These are phyloP conservation scores for Dicrurus megarhynchus DNA, from an alignment of 2,113 vertebrate species.

Conservation along the genomic window DNA sequence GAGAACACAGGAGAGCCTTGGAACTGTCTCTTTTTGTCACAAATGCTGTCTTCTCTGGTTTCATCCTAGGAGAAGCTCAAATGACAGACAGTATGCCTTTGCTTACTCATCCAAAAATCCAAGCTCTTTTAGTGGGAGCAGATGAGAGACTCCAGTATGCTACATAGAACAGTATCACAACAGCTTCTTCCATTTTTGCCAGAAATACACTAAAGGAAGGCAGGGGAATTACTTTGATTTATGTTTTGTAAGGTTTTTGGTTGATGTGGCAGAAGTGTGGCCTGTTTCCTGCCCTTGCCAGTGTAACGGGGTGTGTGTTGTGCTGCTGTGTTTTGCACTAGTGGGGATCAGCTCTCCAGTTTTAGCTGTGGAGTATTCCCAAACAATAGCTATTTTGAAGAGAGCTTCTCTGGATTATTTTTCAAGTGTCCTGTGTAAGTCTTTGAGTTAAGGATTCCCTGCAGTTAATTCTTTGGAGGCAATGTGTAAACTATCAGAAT, in stretches of 20 bases:
- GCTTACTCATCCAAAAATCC: background rate
- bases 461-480: background rate
- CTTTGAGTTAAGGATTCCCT: background rate
- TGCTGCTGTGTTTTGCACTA: background rate
- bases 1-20: background rate
- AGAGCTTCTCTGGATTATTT: background rate
- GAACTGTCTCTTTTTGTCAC: background rate
- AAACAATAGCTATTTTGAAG: background rate
- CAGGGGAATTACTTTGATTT: background rate
- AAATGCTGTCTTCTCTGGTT: background rate
- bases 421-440: background rate
- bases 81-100: background rate
- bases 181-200: background rate
- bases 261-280: background rate
- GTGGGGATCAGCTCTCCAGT: background rate
- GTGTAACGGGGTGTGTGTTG: background rate
- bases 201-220: background rate
- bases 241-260: background rate
- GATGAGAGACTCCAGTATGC: background rate
- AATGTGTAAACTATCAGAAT: background rate
- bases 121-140: background rate
- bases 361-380: background rate
- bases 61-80: background rate
- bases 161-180: background rate
- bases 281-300: background rate